These are phyloP conservation scores for Protosalanx chinensis DNA, from an alignment of 2,797 vertebrate genomes.

Conservation along the genomic window DNA sequence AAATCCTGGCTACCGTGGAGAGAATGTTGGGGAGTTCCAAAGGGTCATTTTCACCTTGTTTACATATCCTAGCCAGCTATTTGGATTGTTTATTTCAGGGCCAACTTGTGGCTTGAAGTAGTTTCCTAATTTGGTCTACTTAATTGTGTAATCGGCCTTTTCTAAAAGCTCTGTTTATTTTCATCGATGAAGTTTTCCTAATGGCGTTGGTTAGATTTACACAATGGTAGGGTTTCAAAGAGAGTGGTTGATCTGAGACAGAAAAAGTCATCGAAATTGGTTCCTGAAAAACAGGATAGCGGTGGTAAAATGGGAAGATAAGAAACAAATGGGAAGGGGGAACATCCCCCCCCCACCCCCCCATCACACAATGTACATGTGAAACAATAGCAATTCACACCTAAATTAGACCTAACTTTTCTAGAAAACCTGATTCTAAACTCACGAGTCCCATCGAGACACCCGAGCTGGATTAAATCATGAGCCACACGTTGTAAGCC, in stretches of 20 bases:
- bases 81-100: conserved; percentile 49
- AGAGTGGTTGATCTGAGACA: conserved; percentile 25
- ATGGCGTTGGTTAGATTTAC: conserved; percentile 43
- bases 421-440: not conserved
- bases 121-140: conserved; percentile 42
- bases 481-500: conserved; percentile 6
- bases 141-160: conserved; percentile 48
- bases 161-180: conserved; percentile 59
- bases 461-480: not conserved
- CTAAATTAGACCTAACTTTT: not conserved
- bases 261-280: conserved; percentile 23
- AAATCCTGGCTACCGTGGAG: conserved; percentile 38
- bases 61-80: conserved; percentile 49
- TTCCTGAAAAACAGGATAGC: conserved; percentile 19
- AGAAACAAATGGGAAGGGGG: not conserved
- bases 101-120: conserved; percentile 39
- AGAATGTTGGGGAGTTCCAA: conserved; percentile 40
- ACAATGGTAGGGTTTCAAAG: conserved; percentile 41
- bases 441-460: no score
- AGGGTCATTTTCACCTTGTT: conserved; percentile 49
- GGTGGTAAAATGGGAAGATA: conserved; percentile 13
- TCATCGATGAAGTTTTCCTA: conserved; percentile 45
- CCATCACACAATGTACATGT: no score
- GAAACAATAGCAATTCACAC: not conserved
- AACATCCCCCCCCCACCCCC: no score